Base-by-base conservation (phyloP, 1,140 invertebrate species). In the Eurosta solidaginis region DNA sequence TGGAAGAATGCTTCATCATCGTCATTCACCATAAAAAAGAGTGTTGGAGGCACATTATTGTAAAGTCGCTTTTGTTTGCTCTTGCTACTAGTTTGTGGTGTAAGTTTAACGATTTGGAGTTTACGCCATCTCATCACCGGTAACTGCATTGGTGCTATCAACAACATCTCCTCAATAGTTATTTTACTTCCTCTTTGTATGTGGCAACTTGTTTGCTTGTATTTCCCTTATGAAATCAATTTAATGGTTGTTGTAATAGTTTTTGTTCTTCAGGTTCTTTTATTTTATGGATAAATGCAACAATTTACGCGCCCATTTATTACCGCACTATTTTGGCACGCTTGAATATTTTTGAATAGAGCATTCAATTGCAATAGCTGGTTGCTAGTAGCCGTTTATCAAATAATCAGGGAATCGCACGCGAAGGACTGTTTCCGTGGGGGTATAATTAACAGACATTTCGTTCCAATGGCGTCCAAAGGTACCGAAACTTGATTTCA, bases 241-340 rank as follows among this genome's bases (percentile, higher is more conserved):
- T 14, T 63, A 7, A 1, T 33, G 20, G 49, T 22, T 52, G 49
- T 4, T 52, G 2, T 52, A 17, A 14, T 27, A 6, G 3, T 63
- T 36, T 27, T 63, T 36, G 6, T 9, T 20, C 54, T 63, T 59
- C 6, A 1, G 1, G 17, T 9, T 59, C 29, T 63, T 63, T 22
- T 25, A 5, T 22, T 52, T 52, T 20, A 9, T 40, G 17, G n/a
- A n/a, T n/a, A n/a, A n/a, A n/a, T n/a, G 7, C 33, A 68, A 68
- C 33, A 36, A 68, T 68, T 68, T 68, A 68, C 59, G 59, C 59
- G 59, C 59, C 33, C 59, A 68, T 68, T 68, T 33, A 68, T 68
- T 68, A 33, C 27, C 27, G 17, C 17, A 14, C 17, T 17, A 33
- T 40, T 68, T 68, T 10, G 59, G 40, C n/a, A 68, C n/a, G 59